Conservation (phyloP, 1,140 invertebrate species). For the Tetramorium parvispinum region DNA sequence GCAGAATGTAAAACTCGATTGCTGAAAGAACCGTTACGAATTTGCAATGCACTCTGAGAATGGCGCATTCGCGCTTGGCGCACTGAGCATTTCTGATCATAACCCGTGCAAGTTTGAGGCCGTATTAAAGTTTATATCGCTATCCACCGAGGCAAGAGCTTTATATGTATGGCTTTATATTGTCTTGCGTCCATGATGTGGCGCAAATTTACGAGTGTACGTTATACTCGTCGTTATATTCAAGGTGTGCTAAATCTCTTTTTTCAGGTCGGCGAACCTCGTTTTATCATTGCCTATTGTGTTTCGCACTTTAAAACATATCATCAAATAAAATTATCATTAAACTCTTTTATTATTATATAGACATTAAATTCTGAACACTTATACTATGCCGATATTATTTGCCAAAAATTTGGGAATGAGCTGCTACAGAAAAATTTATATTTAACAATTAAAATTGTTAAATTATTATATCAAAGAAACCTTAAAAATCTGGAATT, state of each 20-base stretch:
- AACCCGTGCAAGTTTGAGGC: conserved; percentile 64
- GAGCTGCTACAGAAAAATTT: not conserved
- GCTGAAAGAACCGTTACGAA: conserved; percentile 64
- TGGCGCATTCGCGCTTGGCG: not conserved
- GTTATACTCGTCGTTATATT: conserved; percentile 39
- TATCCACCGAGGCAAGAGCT: conserved; percentile 26
- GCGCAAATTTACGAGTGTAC: conserved; percentile 62
- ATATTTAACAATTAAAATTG: not conserved
- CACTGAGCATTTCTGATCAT: conserved; percentile 60
- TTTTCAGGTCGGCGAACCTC: not conserved
- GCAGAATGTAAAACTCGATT: conserved; percentile 47
- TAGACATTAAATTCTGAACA: not conserved
- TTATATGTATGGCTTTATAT: conserved; percentile 63
- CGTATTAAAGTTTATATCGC: conserved; percentile 69
- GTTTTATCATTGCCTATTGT: conserved; percentile 11
- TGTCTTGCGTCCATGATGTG: conserved; percentile 27
- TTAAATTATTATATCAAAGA: not conserved
- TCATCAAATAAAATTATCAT: not conserved
- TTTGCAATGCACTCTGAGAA: conserved; percentile 62
- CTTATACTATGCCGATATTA: not conserved
- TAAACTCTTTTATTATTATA: not conserved
- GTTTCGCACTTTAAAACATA: not conserved
- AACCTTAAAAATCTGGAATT: not conserved
- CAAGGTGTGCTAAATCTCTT: conserved; percentile 17
- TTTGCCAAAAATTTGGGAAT: not conserved